Evolutionary conservation across 2,888 invertebrate species (phyloP), one percentile per base, ranked within the genome.

Genomic region (Tachina lurida): DNA sequence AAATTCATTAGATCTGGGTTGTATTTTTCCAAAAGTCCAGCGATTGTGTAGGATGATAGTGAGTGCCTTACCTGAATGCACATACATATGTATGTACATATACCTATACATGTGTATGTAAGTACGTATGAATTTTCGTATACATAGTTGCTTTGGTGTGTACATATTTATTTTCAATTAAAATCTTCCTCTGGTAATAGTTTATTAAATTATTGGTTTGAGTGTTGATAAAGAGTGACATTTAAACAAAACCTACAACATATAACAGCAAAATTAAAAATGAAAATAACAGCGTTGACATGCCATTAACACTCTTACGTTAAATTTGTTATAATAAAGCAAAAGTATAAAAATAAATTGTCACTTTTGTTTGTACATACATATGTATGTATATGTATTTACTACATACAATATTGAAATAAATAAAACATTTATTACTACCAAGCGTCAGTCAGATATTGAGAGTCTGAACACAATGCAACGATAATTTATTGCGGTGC

Each of bases 171-270:
- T n/a, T 39, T 80, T 80, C 65, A 58, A 56, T 73, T 58, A 41
- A 80, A 56, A 41, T 65, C n/a, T 45, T 54, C 63, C 47, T 41
- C 19, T 71, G 63, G 19, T 56, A 47, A 71, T 63, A 65, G 56
- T 82, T 78, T 63, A 85, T 65, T 82, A 75, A 85, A 82, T 78
- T 78, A 82, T 85, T 75, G 75, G 82, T 75, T 77, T 43, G 68
- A 74, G 77, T 77, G 70, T 54, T 76, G 70, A 58, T 52, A 60
- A 65, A 67, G 19, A 73, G 17, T 78, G 58, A 41, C 73, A 22
- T 60, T 63, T 65, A 47, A 71, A 12, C 15, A 58, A 73, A 54
- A 54, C 62, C 60, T 17, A 41, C 43, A 70, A 31, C 43, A 79
- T n/a, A 49, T 22, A 68, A 67, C 52, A 56, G 71, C 49, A 70